These are phyloP conservation scores for Halictus quadricinctus DNA, from an alignment of 2,888 invertebrate genomes.

Conservation along the genomic window DNA sequence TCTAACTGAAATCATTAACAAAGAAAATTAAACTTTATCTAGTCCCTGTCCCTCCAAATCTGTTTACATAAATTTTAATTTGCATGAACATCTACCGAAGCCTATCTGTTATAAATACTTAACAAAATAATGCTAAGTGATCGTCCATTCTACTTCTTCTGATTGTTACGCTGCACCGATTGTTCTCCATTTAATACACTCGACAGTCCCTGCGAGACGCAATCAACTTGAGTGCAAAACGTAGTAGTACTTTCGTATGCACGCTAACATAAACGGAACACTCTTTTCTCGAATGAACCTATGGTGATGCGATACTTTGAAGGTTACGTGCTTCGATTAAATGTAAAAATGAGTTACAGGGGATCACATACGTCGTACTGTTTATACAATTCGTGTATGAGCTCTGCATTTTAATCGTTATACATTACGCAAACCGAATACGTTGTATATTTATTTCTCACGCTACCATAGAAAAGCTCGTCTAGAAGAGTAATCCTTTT, in stretches of 20 bases:
- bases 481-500: too few relatives aligned
- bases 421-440: too few relatives aligned
- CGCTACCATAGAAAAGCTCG: too few relatives aligned
- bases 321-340: conserved; percentile 35
- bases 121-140: background rate
- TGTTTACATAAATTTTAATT: background rate
- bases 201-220: conserved; percentile 76
- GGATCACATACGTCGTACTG: background rate
- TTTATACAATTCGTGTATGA: background rate
- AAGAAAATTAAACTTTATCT: background rate
- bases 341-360: background rate
- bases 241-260: conserved; percentile 69
- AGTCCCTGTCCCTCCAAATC: background rate
- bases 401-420: too few relatives aligned
- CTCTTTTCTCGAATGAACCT: conserved; percentile 27
- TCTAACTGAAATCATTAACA: background rate
- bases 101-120: background rate
- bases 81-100: background rate
- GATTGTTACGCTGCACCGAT: conserved; percentile 47
- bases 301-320: conserved; percentile 10
- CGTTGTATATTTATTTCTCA: too few relatives aligned
- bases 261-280: conserved; percentile 48
- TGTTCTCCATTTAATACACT: conserved; percentile 55
- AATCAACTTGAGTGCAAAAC: conserved; percentile 79
- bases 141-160: conserved; percentile 13